Base-by-base conservation (phyloP, 2,113 vertebrate genomes). In the Ramphastos sulfuratus region DNA sequence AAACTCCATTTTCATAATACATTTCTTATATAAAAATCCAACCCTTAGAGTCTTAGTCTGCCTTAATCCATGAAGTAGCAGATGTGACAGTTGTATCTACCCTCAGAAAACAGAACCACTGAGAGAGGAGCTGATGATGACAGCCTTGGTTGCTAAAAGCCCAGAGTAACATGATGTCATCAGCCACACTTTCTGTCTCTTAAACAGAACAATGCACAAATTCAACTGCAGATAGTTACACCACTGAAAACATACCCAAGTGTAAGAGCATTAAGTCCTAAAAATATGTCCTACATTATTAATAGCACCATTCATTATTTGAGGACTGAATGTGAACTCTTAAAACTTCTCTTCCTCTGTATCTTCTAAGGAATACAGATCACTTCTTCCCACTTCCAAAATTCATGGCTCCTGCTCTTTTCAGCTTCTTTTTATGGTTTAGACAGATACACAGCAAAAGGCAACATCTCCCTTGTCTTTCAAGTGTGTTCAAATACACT, bases 1-100 rank as follows among this genome's bases (percentile, higher is more conserved):
- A 96, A 79, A 92, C 78, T 95, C 31, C 13, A 65, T 93, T 97
- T 97, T 94, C 76, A 90, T 86, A 89, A 82, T 82, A 96, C 10
- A 82, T 85, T 95, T 95, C 39, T 42, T 95, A 18, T 93, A 97
- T 70, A 94, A 86, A 95, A 95, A 96, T 85, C 48, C 82, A 92
- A 8, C 10, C 52, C 46, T 74, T 39, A 24, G 82, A 80, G 71
- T 77, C 39, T 33, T 77, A 79, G 39, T 20, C 28, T 87, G 44
- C 60, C 54, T 59, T 83, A 56, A 73, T 50, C 67, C 79, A 79
- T 2, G 3, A 59, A 95, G 55, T 30, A 85, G 71, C 71, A 86
- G 37, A 85, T 71, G 66, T 25, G 4, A 71, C 71, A 75, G 91
- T 35, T 39, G 17, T 54, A 70, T 50, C 63, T 87, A 48, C 54